phyloP scores from a whole-genome alignment of 2,113 vertebrate species.

The Anolis sagrei region DNA sequence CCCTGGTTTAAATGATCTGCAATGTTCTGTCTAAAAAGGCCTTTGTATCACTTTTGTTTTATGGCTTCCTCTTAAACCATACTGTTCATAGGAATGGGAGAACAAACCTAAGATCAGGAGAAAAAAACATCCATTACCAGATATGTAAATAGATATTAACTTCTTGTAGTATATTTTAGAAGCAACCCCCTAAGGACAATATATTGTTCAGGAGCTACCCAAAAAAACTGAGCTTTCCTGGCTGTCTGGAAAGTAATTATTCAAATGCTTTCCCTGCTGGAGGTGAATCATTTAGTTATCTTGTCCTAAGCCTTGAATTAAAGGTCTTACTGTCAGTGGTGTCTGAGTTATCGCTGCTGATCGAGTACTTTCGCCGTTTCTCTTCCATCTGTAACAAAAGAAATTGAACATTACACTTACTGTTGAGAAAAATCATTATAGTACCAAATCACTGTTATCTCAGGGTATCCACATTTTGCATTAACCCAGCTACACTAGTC shows the following conservation, averaged over 20 bases:
- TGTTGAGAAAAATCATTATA: slow-evolving; percentile 36
- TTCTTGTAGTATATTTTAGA: slow-evolving; percentile 55
- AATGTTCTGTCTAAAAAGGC: slow-evolving; percentile 12
- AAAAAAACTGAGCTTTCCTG: slow-evolving; percentile 43
- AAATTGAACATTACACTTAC: slow-evolving; percentile 55
- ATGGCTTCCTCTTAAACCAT: slow-evolving; percentile 22
- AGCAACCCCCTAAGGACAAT: slow-evolving; percentile 25
- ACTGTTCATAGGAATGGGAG: slow-evolving; percentile 17
- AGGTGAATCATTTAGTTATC: slow-evolving; percentile 61
- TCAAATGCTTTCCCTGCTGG: slow-evolving; percentile 57
- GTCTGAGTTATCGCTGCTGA: slow-evolving; percentile 98
- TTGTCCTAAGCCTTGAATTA: slow-evolving; percentile 57
- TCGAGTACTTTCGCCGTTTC: slow-evolving; percentile 96
- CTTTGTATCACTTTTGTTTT: slow-evolving; percentile 25
- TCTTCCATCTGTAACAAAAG: slow-evolving; percentile 92
- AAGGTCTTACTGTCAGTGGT: slow-evolving; percentile 94
- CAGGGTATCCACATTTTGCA: accelerated
- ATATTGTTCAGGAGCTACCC: slow-evolving; percentile 35
- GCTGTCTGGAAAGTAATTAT: slow-evolving; percentile 49
- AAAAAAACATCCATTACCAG: slow-evolving; percentile 29
- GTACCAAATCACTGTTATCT: slow-evolving; percentile 25
- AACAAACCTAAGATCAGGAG: slow-evolving; percentile 45
- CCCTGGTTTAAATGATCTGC: slow-evolving; percentile 15
- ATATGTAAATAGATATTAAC: slow-evolving; percentile 33
- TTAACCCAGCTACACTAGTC: slow-evolving; percentile 8